These are phyloP conservation scores for Stenoptilia bipunctidactyla DNA, from an alignment of 2,888 invertebrate genomes.

Conservation along the genomic window DNA sequence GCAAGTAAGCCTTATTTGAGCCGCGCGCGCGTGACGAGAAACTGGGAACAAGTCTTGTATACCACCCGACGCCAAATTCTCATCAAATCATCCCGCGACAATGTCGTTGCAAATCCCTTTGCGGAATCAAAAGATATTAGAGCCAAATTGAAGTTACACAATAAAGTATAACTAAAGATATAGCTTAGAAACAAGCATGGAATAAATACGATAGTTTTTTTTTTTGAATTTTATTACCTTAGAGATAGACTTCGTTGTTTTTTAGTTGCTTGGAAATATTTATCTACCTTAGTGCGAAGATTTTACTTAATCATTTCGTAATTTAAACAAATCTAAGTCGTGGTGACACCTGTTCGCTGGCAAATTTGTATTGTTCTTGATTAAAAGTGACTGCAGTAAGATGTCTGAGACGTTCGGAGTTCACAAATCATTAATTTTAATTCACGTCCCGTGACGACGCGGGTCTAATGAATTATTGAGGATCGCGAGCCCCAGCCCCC, in stretches of 20 bases:
- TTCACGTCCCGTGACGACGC: constrained; percentile 63
- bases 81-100: constrained; percentile 65
- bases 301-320: constrained; percentile 27
- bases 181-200: neutral
- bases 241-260: neutral
- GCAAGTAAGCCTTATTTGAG: constrained; percentile 59
- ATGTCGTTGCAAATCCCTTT: constrained; percentile 61
- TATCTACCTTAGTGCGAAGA: constrained; percentile 5
- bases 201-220: too few relatives aligned
- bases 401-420: constrained; percentile 34
- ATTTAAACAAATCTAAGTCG: constrained; percentile 42
- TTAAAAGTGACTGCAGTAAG: constrained; percentile 58
- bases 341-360: constrained; percentile 46
- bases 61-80: constrained; percentile 39
- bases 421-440: constrained; percentile 70
- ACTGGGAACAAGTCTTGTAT: constrained; percentile 57
- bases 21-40: constrained; percentile 64
- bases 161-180: neutral
- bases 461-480: constrained; percentile 68
- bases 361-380: constrained; percentile 49
- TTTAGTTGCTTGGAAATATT: constrained; percentile 3
- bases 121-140: constrained; percentile 62
- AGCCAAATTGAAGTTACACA: constrained; percentile 37
- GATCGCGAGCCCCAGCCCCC: constrained; percentile 49
- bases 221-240: too few relatives aligned